Evolutionary conservation across 35 echinoderm and acorn worm species (phyloP), one percentile per base, ranked within the genome.

Genomic region (Holothuria glaberrima): DNA sequence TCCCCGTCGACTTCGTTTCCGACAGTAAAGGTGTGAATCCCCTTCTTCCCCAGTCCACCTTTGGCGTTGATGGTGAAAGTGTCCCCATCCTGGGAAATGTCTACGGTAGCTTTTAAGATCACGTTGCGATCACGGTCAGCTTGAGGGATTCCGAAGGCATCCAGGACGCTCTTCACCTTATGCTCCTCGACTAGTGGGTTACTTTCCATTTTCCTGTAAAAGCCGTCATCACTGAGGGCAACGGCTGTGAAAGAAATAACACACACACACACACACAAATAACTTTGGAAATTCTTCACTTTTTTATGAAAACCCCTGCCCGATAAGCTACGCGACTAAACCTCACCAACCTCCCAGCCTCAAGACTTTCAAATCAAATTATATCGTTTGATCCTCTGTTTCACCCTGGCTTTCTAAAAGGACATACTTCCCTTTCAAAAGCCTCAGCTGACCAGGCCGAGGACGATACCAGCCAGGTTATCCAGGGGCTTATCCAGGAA

Each of bases 11-110:
- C 63, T 19, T 34, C 32, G 13, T 36, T 36, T 2, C 89, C 78
- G 10, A 90, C 89, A 4, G 46, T 82, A 29, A 82, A 56, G 16
- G 35, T 89, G 13, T 68, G 58, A 25, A 46, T 73, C 26, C 68
- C 90, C 12, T 82, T 71, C 57, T 90, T 89, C 33, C 93, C 89
- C 18, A 80, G 84, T 35, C 61, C 71, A 27, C 89, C 83, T 21
- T 57, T 80, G 69, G 89, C 91, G 17, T 60, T 91, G 58, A 95
- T 83, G 26, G 38, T 88, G 93, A 95, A 95, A 65, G 63, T 87
- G 60, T 95, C 90, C 17, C 93, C 93, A 82, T 92, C 22, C 61
- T 95, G 93, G 1, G 18, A 62, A 26, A 95, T 95, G 14, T 57
- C 64, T 21, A 95, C 35, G n/a, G 63, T 41, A 25, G 90, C 77